A percentile compares a stretch with the other conserved stretches of the same genome.
These are phyloP conservation scores for Epinephelus cyanopodus DNA, from an alignment of 2,113 vertebrate genomes.

Conservation along the genomic window DNA sequence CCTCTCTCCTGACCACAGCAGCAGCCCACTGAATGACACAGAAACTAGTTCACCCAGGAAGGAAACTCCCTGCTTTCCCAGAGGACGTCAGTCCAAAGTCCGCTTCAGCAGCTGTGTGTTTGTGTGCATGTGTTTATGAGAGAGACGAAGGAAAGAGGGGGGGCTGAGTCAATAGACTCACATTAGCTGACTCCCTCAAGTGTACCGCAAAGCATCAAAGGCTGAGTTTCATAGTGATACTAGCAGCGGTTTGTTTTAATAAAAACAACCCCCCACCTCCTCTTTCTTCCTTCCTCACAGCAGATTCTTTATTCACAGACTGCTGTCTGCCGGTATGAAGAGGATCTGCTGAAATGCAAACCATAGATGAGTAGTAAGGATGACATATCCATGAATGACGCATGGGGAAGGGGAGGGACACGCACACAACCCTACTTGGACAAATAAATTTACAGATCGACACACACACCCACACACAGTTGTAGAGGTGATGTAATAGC, in stretches of 20 bases:
- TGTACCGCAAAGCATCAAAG: constrained; percentile 43
- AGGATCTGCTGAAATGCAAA: constrained; percentile 41
- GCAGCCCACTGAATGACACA: constrained; percentile 58
- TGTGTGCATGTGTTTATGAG: constrained; percentile 34
- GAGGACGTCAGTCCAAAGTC: constrained; percentile 65
- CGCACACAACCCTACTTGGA: constrained; percentile 9
- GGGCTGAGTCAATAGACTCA: constrained; percentile 58
- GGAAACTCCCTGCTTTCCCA: constrained; percentile 75
- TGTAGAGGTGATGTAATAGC: constrained; percentile 62
- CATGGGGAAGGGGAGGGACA: constrained; percentile 26
- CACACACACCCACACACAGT: constrained; percentile 21
- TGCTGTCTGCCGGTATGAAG: not conserved
- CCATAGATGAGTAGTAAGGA: constrained; percentile 22
- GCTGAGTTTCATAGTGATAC: constrained; percentile 43
- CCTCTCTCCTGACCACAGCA: constrained; percentile 46
- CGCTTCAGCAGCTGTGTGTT: constrained; percentile 60
- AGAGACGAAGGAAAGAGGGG: constrained; percentile 7
- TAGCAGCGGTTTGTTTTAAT: constrained; percentile 34
- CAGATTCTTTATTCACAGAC: constrained; percentile 4
- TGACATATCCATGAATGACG: constrained; percentile 57
- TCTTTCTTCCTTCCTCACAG: constrained; percentile 26
- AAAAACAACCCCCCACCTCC: constrained; percentile 33
- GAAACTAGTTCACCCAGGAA: constrained; percentile 67
- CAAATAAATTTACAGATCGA: constrained; percentile 14
- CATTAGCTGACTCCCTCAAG: constrained; percentile 40